These are phyloP conservation scores for Brachionus asplanchnoidis DNA, from an alignment of 1,140 invertebrate species.

Conservation along the genomic window DNA sequence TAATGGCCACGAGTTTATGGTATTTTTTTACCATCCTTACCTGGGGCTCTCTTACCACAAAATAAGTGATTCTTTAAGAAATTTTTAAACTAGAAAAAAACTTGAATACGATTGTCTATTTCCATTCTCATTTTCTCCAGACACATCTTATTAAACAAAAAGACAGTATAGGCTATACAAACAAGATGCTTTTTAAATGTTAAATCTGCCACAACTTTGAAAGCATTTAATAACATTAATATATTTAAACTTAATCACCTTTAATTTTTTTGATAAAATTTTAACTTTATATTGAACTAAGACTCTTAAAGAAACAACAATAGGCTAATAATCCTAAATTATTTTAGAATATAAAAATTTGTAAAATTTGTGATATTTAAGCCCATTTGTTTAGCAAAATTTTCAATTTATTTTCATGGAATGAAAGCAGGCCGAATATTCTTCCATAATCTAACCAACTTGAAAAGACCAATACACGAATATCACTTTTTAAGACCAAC, in stretches of 20 bases:
- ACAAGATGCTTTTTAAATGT: no score
- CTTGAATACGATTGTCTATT: no score
- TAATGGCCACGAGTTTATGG: no score
- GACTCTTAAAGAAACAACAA: neutral
- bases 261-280: neutral
- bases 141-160: no score
- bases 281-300: neutral
- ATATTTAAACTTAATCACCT: no score
- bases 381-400: neutral
- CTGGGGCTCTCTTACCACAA: no score
- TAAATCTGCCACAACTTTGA: no score
- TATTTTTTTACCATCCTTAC: no score
- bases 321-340: neutral
- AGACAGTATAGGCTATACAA: no score
- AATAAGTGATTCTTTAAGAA: no score
- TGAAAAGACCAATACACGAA: neutral
- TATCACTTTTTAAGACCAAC: neutral
- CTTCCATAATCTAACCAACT: conserved; percentile 12
- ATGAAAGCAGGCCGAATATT: conserved; percentile 27
- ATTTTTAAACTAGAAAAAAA: no score
- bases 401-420: neutral
- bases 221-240: neutral
- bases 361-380: neutral
- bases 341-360: neutral
- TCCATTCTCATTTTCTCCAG: no score